A percentile compares a stretch with the other conserved stretches of the same genome.
phyloP scores from a whole-genome alignment of 37 sponge, comb jelly and placozoan genomes.

The Cliona cf. orientalis region DNA sequence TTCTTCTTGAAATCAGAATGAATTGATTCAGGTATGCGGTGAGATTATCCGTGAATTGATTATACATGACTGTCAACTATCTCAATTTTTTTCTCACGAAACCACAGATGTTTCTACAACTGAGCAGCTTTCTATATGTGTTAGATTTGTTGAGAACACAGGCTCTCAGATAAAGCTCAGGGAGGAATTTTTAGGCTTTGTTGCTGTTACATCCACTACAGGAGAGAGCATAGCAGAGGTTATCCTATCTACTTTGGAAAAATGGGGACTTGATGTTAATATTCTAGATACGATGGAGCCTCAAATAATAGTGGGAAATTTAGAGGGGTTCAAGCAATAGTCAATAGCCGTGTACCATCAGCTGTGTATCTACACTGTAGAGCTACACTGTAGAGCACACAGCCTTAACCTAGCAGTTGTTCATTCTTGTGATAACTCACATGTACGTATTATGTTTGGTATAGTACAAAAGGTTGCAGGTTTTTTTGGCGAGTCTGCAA shows the following conservation, averaged over 20 bases:
- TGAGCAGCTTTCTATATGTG: not conserved
- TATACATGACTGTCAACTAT: not conserved
- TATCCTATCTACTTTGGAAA: not conserved
- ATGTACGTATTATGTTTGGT: not conserved
- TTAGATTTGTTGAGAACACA: not conserved
- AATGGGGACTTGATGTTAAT: not conserved
- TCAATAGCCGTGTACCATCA: not conserved
- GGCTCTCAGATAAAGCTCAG: not conserved
- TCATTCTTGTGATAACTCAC: not conserved
- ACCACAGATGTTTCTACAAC: slow-evolving; percentile 5
- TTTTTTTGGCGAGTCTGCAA: not conserved
- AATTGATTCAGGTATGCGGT: not conserved
- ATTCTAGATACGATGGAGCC: slow-evolving; percentile 33
- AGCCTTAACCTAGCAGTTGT: slow-evolving; percentile 25
- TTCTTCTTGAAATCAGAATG: not conserved
- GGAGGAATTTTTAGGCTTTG: not conserved
- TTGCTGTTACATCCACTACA: not conserved
- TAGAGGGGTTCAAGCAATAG: not conserved
- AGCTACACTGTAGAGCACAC: slow-evolving; percentile 10
- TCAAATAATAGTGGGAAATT: not conserved
- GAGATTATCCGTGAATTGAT: not conserved
- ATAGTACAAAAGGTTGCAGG: not conserved
- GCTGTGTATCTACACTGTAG: slow-evolving; percentile 23
- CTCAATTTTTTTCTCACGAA: slow-evolving; percentile 13
- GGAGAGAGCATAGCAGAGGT: not conserved